Conservation (phyloP, 2,888 invertebrate genomes). For the Tolmerus cingulatus region DNA sequence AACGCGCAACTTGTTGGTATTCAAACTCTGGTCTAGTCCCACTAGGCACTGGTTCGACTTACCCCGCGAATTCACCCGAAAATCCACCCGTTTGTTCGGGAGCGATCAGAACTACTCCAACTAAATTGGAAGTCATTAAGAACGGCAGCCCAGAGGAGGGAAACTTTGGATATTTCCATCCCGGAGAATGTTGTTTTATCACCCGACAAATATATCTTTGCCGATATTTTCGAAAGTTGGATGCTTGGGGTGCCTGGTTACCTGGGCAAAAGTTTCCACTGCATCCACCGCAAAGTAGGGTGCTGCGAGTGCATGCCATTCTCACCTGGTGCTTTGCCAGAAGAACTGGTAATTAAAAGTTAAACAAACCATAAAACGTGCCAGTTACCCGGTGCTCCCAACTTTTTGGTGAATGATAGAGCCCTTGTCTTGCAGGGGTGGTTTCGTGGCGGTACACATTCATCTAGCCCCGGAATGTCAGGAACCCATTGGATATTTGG, state of each 20-base stretch:
- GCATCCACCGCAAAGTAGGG: not conserved
- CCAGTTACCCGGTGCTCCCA: slow-evolving; percentile 4
- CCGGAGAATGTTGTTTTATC: not conserved
- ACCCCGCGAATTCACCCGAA: not conserved
- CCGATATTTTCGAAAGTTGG: not conserved
- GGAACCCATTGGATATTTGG: not conserved
- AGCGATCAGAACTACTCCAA: not conserved
- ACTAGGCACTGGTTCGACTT: not conserved
- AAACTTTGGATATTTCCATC: slow-evolving; percentile 1
- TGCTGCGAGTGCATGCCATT: not conserved
- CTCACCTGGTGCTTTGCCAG: not conserved
- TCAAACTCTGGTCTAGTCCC: not conserved
- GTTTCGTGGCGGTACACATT: not conserved
- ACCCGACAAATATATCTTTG: not conserved
- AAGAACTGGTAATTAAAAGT: slow-evolving; percentile 31
- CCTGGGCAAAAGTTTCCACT: slow-evolving; percentile 2
- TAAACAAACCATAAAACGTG: slow-evolving; percentile 42
- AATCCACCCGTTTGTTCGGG: not conserved
- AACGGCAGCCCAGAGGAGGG: not conserved
- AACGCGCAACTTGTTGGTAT: not conserved
- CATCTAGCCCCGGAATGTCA: not conserved
- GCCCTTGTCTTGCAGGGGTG: not conserved
- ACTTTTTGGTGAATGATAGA: not conserved
- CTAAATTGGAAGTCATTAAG: slow-evolving; percentile 17
- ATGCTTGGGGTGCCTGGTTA: not conserved